Evolutionary conservation across 2,888 invertebrate genomes (phyloP), one percentile per base, ranked within the genome.

Genomic region (Aphidoletes aphidimyza): DNA sequence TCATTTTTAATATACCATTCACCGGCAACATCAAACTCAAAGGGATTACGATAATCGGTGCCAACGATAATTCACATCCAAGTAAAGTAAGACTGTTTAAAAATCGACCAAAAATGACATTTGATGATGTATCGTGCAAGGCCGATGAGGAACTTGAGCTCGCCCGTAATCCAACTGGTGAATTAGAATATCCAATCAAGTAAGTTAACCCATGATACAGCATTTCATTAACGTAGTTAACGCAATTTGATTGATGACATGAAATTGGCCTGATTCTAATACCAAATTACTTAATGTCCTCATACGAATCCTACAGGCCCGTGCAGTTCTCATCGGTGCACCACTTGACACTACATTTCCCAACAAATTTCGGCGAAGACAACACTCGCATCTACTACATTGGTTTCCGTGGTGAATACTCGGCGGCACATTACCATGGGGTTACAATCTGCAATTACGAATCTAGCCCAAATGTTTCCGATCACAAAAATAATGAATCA

Each of bases 1-100:
- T 99, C 5, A 91, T 99, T 1, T 97, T 99, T 89, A 98, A 98
- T 89, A 96, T 99, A 88, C 98, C 98, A 37, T 99, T 99, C 89
- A 97, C 97, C 49, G 98, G 98, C 45, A 96, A 96, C 91, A 93
- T 99, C 0, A 98, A 98, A 90, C 91, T 99, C 84, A 98, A 98
- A 91, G 98, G 98, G 14, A 93, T 99, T 69, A 95, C 96, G 87
- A 91, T 99, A 84, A 92, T 95, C 87, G 98, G 98, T n/a, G 96
- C 96, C 86, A 95, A 97, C 88, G 94, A 95, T 86, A 94, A 94
- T 86, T 91, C 93, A 30, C 97, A 97, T 91, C 99, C 99, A 22
- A 92, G 94, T 36, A 94, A 93, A 90, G 93, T 99, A 90, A 94
- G 95, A 91, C 88, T 99, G 96, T 98, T 69, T 89, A 98, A 98